Conservation (phyloP, 2,888 invertebrate species). For the Cryptocephalus moraei region DNA sequence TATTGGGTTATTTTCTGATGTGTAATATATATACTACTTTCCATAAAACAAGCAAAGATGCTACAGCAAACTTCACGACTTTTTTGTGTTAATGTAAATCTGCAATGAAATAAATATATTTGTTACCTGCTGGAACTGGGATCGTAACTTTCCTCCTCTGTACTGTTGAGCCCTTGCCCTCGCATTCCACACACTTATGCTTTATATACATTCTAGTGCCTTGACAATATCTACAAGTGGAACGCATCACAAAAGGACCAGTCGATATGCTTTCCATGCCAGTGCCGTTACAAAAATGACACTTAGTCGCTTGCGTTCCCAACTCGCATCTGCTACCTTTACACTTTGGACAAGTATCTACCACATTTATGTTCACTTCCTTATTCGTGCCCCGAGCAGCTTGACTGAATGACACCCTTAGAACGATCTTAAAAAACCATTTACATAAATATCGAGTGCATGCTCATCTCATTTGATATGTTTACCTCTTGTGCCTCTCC, state of each 20-base stretch:
- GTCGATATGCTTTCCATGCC: conserved; percentile 81
- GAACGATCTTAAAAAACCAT: conserved; percentile 50
- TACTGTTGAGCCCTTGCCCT: conserved; percentile 76
- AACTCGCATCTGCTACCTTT: conserved; percentile 74
- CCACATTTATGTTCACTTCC: conserved; percentile 81
- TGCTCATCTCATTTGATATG: neutral
- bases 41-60: too few relatives aligned
- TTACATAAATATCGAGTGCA: neutral
- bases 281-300: conserved; percentile 86
- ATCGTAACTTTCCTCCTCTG: conserved; percentile 84
- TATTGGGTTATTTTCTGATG: too few relatives aligned
- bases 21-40: too few relatives aligned
- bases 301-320: conserved; percentile 83
- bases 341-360: conserved; percentile 89
- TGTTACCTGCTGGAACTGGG: conserved; percentile 54
- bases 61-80: too few relatives aligned
- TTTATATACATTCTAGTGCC: conserved; percentile 80
- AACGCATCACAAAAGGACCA: conserved; percentile 95
- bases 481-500: conserved; percentile 82
- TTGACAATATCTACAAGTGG: conserved; percentile 86
- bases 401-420: conserved; percentile 86
- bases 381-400: conserved; percentile 95
- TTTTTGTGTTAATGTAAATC: too few relatives aligned
- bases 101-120: too few relatives aligned
- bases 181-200: conserved; percentile 84